Conservation (phyloP, 1,140 invertebrate genomes). For the Diorhabda carinulata region DNA sequence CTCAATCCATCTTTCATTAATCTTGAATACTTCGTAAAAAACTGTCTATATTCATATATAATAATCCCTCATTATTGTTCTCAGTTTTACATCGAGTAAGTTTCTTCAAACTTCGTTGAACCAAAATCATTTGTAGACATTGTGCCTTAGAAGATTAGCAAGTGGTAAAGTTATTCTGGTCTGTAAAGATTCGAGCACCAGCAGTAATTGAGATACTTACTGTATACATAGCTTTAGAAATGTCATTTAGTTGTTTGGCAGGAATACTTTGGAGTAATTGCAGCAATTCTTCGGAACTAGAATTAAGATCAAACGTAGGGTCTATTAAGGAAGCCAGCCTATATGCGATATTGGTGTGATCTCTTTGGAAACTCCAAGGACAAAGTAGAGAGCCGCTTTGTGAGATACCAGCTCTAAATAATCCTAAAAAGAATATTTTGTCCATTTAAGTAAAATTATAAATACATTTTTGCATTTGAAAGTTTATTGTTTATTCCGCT, state of each 20-base stretch:
- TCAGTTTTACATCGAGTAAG: too few species aligned
- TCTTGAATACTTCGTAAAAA: too few species aligned
- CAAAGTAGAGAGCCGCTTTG: slow-evolving; percentile 28
- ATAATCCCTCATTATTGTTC: too few species aligned
- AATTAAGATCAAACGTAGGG: slow-evolving; percentile 18
- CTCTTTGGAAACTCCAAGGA: slow-evolving; percentile 29
- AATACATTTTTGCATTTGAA: too few species aligned
- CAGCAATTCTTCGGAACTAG: slow-evolving; percentile 23
- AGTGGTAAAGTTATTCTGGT: too few species aligned
- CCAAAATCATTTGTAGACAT: too few species aligned
- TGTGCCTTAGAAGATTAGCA: too few species aligned
- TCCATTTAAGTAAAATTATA: background rate
- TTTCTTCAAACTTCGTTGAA: too few species aligned
- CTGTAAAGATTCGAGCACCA: too few species aligned
- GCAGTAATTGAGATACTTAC: background rate
- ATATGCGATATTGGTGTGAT: slow-evolving; percentile 23
- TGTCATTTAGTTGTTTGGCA: slow-evolving; percentile 25
- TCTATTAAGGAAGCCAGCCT: slow-evolving; percentile 20
- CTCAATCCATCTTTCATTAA: too few species aligned
- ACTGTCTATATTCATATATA: too few species aligned
- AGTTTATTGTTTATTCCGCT: too few species aligned
- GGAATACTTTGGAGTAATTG: slow-evolving; percentile 25
- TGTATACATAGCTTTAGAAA: slow-evolving; percentile 8
- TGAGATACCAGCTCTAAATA: slow-evolving; percentile 29
- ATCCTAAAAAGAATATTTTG: slow-evolving; percentile 17